A percentile compares a stretch with the other conserved stretches of the same genome.
Conservation (phyloP, 2,888 invertebrate species). For the Leptinotarsa juncta region DNA sequence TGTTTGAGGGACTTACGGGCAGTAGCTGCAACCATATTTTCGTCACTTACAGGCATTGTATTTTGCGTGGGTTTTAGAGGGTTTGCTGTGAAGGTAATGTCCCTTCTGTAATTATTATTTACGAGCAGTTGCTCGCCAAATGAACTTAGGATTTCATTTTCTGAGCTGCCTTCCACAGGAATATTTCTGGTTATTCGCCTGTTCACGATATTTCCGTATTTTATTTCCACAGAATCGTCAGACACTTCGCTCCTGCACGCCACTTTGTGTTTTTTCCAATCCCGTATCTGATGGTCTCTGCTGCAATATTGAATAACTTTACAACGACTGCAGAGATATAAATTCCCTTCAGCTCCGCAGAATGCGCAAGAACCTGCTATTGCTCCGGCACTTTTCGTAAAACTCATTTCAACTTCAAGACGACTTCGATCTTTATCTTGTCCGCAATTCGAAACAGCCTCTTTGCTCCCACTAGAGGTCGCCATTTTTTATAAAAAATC, state of each 20-base stretch:
- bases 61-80: conserved; percentile 55
- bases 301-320: conserved; percentile 81
- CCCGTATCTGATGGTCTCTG: conserved; percentile 81
- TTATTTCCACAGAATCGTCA: conserved; percentile 40
- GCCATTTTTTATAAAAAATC: conserved; percentile 32
- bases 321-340: conserved; percentile 81
- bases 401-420: conserved; percentile 45
- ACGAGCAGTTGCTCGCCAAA: conserved; percentile 67
- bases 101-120: conserved; percentile 55
- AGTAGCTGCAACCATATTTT: conserved; percentile 59
- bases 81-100: conserved; percentile 56
- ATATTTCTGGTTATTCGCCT: conserved; percentile 58
- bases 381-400: conserved; percentile 36
- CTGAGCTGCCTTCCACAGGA: conserved; percentile 76
- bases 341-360: conserved; percentile 72
- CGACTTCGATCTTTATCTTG: conserved; percentile 21
- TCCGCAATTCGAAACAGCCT: background rate
- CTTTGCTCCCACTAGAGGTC: conserved; percentile 31
- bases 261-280: conserved; percentile 82
- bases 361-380: conserved; percentile 66
- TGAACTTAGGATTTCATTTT: conserved; percentile 76
- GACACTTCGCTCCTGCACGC: conserved; percentile 41
- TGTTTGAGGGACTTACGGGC: conserved; percentile 64
- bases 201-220: conserved; percentile 45
- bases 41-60: conserved; percentile 66